These are phyloP conservation scores for Prosapia bicincta DNA, from an alignment of 2,888 invertebrate species.

Conservation along the genomic window DNA sequence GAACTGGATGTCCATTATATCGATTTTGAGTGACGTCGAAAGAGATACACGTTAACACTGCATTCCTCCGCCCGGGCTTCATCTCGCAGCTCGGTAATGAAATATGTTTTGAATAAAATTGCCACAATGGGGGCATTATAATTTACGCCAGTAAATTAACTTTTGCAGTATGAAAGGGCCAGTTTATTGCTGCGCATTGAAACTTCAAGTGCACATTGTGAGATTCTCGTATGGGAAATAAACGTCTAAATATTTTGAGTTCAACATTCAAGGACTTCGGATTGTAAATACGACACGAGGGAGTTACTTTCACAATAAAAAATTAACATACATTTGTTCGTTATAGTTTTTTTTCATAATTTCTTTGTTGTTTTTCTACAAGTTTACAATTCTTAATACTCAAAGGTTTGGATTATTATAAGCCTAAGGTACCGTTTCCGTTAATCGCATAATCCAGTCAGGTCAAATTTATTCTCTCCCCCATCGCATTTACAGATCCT, in stretches of 20 bases:
- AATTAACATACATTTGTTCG: no score
- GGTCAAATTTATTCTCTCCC: no score
- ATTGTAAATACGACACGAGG: no score
- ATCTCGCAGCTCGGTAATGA: background rate
- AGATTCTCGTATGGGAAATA: background rate
- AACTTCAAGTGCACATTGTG: background rate
- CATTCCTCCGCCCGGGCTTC: background rate
- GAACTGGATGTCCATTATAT: conserved; percentile 17
- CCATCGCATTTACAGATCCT: no score
- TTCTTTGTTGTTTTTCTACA: no score
- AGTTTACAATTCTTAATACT: no score
- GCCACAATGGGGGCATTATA: background rate
- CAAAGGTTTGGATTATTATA: no score
- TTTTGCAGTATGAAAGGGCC: background rate
- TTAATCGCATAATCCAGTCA: no score
- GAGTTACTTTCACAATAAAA: no score
- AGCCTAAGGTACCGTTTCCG: no score
- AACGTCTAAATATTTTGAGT: background rate
- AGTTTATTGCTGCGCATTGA: background rate
- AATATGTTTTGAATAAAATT: background rate
- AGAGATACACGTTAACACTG: background rate
- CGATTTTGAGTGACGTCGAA: background rate
- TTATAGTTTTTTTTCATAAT: no score
- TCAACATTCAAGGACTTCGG: no score
- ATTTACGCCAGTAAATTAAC: background rate